A percentile compares a stretch with the other conserved stretches of the same genome.
Conservation (phyloP, 2,113 vertebrate species). For the Hippolais icterina region DNA sequence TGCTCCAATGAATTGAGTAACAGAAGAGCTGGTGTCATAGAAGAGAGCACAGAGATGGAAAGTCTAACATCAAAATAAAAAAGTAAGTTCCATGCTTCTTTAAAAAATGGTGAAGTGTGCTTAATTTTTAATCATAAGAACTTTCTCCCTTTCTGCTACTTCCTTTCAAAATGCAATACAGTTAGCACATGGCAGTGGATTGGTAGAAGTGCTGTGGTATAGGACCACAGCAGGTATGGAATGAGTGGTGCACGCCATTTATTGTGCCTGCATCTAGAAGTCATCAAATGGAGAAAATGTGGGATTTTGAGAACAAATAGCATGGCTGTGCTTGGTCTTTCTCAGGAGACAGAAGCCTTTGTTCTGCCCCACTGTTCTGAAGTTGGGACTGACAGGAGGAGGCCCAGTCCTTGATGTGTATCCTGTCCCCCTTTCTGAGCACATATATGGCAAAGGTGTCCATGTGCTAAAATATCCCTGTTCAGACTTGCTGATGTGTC, state of each 20-base stretch:
- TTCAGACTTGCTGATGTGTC: background rate
- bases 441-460: background rate
- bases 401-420: background rate
- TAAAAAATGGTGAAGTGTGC: background rate
- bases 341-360: background rate
- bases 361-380: background rate
- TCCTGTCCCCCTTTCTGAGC: background rate
- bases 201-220: background rate
- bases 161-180: background rate
- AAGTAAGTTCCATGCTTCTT: background rate
- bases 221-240: background rate
- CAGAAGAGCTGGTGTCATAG: background rate
- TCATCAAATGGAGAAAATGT: background rate
- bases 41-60: background rate
- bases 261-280: background rate
- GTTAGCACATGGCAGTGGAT: background rate
- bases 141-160: background rate
- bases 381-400: background rate
- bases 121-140: background rate
- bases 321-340: background rate
- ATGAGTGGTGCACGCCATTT: accelerated
- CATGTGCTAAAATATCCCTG: background rate
- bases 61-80: background rate
- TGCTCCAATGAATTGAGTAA: background rate
- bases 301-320: background rate